phyloP scores from a whole-genome alignment of 2,797 vertebrate genomes.

The Gymnocypris eckloni region DNA sequence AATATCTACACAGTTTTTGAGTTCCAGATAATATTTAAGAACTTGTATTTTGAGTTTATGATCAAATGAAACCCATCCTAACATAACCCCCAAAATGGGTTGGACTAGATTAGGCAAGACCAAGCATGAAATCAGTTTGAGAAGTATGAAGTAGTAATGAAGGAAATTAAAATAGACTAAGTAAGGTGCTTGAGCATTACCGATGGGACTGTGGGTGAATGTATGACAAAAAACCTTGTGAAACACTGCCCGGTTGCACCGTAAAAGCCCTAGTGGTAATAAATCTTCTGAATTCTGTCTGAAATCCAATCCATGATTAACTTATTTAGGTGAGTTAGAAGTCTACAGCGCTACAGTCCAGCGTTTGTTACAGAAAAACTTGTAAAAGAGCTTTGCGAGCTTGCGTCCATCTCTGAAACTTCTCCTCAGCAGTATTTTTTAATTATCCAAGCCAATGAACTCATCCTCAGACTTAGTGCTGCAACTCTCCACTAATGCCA shows the following conservation, averaged over 20 bases:
- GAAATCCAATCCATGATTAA: constrained; percentile 27
- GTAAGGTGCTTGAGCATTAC: not conserved
- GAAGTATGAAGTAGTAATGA: not conserved
- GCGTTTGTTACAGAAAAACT: not conserved
- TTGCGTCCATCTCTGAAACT: not conserved
- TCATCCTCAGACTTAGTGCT: not conserved
- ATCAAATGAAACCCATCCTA: not conserved
- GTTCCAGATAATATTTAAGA: not conserved
- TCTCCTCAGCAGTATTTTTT: constrained; percentile 27
- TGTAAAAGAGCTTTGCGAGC: not conserved
- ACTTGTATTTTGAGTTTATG: constrained; percentile 16
- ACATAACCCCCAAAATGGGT: not conserved
- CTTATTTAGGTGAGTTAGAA: constrained; percentile 23
- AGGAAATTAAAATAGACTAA: not conserved
- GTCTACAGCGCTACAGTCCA: not conserved
- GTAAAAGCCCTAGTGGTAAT: not conserved
- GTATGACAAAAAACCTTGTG: not conserved
- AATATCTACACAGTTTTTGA: not conserved
- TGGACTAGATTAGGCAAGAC: not conserved
- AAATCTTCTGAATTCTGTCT: not conserved
- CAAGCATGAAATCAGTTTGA: constrained; percentile 1
- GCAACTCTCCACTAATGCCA: not conserved
- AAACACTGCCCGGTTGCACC: not conserved
- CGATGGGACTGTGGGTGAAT: not conserved
- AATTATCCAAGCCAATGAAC: constrained; percentile 32